Base-by-base conservation (phyloP, 2,797 vertebrate species). In the Margarornis squamiger region DNA sequence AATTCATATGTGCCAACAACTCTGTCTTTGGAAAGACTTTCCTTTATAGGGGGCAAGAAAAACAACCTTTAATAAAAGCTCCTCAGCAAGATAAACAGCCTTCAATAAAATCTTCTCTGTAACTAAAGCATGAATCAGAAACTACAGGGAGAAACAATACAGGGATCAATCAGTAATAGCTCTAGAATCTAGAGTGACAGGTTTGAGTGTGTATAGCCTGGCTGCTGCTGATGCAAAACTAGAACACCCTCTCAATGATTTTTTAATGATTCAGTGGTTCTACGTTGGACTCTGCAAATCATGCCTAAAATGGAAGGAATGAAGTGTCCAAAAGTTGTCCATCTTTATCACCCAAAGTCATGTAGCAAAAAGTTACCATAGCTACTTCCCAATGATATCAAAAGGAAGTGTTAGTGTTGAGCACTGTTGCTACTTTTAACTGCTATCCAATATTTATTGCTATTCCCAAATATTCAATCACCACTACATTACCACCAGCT, bases 21-120 rank as follows among this genome's bases (percentile, higher is more conserved):
- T 81, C 68, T 62, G 27, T 66, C 87, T 93, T 87, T 74, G 87
- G 78, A 93, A 96, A 79, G 46, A 58, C 88, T 75, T 83, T 74
- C 29, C 58, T 95, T 90, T 51, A 73, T 41, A 88, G 27, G 36
- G 48, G 65, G n/a, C 24, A 90, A 86, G 80, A 93, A 96, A 93
- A 94, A 88, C 61, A 94, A 77, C 65, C 59, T 88, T 95, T 86
- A 93, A 91, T 94, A 95, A 94, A 93, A 92, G 55, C 36, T 76
- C 38, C 38, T 85, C 82, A 77, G 62, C 36, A 91, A 88, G 88
- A 92, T 90, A 95, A 95, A 65, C 48, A 88, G 48, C 79, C 65
- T 92, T 86, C 90, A 94, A 88, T 88, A 95, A 93, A 94, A 92
- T 51, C 30, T 77, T 30, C 43, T 71, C 89, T 84, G 75, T 89